Evolutionary conservation across 2,888 invertebrate genomes (phyloP).

Genomic region (Ormyrus labotus): DNA sequence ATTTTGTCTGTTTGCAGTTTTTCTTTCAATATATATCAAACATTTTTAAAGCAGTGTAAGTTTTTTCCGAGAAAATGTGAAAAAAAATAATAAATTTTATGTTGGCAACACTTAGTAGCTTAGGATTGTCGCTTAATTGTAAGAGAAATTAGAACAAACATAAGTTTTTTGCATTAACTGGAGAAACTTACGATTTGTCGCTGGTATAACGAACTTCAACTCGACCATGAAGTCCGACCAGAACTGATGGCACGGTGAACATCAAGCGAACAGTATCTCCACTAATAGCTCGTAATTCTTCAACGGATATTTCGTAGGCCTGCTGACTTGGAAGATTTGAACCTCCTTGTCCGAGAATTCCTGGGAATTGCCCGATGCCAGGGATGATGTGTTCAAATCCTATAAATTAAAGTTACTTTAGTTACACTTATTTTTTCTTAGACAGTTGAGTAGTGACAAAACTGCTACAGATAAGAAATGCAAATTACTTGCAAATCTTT

Average conservation of each 20-base stretch:
- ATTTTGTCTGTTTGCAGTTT: no score
- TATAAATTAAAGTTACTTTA: slow-evolving; percentile 51
- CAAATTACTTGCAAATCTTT: no score
- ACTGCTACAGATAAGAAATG: no score
- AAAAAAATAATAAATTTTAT: no score
- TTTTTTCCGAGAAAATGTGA: background rate
- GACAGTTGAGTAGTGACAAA: no score
- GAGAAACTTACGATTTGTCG: slow-evolving; percentile 81
- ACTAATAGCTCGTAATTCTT: slow-evolving; percentile 85
- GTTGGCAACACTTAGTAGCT: background rate
- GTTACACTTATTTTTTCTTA: no score
- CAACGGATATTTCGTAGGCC: slow-evolving; percentile 77
- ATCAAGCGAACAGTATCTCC: slow-evolving; percentile 88
- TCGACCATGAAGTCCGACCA: slow-evolving; percentile 91
- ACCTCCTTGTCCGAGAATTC: slow-evolving; percentile 58
- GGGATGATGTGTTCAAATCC: slow-evolving; percentile 67
- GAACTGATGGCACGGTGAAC: slow-evolving; percentile 88
- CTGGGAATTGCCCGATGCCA: slow-evolving; percentile 64
- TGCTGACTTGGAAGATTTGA: slow-evolving; percentile 60
- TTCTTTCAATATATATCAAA: background rate
- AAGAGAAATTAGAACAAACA: slow-evolving; percentile 12
- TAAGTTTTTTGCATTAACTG: slow-evolving; percentile 25
- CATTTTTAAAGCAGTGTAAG: background rate
- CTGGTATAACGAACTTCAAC: slow-evolving; percentile 90
- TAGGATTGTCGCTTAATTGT: background rate